Conservation (phyloP, 2,888 invertebrate genomes). For the Drosophila fulvimacula region DNA sequence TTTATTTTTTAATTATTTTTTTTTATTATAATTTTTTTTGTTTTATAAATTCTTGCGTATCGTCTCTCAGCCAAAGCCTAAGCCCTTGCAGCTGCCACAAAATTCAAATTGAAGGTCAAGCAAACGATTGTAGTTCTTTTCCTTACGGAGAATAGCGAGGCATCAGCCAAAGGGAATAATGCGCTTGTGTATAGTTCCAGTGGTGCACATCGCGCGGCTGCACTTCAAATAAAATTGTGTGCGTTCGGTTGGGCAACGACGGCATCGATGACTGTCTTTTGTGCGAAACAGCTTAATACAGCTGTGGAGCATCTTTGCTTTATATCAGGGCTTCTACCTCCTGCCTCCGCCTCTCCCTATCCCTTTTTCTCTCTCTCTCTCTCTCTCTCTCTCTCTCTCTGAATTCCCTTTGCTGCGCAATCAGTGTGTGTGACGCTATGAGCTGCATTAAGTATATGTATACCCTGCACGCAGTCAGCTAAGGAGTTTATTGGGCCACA, state of each 20-base stretch:
- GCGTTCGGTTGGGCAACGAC: slow-evolving; percentile 17
- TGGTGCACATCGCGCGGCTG: slow-evolving; percentile 51
- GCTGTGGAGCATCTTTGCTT: slow-evolving; percentile 13
- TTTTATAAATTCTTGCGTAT: too few species aligned
- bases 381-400: slow-evolving; percentile 1
- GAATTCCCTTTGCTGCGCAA: slow-evolving; percentile 5
- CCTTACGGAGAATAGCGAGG: neutral
- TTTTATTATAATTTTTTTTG: too few species aligned
- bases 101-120: slow-evolving; percentile 1
- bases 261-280: slow-evolving; percentile 40
- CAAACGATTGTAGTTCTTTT: neutral
- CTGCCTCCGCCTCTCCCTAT: neutral
- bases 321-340: neutral
- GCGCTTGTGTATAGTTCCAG: slow-evolving; percentile 7
- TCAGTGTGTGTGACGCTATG: slow-evolving; percentile 49
- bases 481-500: neutral
- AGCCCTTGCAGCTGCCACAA: neutral
- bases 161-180: too few species aligned
- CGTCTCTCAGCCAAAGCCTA: too few species aligned
- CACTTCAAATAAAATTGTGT: slow-evolving; percentile 60
- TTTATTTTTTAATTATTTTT: too few species aligned
- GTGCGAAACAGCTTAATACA: slow-evolving; percentile 16
- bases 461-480: neutral
- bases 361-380: neutral
- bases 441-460: slow-evolving; percentile 61